Evolutionary conservation across 2,113 vertebrate genomes (phyloP), one percentile per base, ranked within the genome.

Genomic region (Xiphophorus couchianus): DNA sequence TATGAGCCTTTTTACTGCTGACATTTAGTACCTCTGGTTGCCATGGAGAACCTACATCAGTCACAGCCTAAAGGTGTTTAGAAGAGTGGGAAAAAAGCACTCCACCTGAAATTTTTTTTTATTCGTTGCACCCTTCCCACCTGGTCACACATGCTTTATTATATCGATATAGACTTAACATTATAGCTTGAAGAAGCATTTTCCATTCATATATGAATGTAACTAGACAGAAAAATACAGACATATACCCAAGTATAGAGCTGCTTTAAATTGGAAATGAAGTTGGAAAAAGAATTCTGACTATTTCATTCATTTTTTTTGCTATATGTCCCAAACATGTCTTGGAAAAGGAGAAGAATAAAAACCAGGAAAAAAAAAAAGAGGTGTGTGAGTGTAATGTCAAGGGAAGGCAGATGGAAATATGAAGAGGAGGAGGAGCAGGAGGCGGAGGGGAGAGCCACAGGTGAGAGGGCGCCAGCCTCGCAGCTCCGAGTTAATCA

Each of bases 401-500:
- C 29, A 19, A 84, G 73, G 69, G 81, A 69, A 75, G 77, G 78
- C 4, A 68, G 83, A 78, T 75, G 80, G 77, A 77, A 72, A 70
- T 29, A 19, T 27, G 74, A 58, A 54, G 73, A 70, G 69, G 69
- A 13, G 64, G 31, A 13, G 64, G 31, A 61, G 71, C 15, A 71
- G 73, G 37, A 62, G 30, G 54, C 64, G 74, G 69, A 74, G 86
- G 71, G 69, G 65, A 83, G 80, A 88, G 87, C 83, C 77, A 90
- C 90, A 90, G 86, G 89, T 90, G 88, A 86, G 81, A 84, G 89
- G 82, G 88, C 76, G 66, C 29, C 75, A 77, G 80, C 87, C 79
- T 84, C 66, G 39, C 81, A 81, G 87, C 87, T 90, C 86, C 15
- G 76, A 89, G 80, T 82, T 91, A 90, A 91, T 92, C 90, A 90